Base-by-base conservation (phyloP, 2,113 vertebrate species). In the Odontesthes bonariensis region DNA sequence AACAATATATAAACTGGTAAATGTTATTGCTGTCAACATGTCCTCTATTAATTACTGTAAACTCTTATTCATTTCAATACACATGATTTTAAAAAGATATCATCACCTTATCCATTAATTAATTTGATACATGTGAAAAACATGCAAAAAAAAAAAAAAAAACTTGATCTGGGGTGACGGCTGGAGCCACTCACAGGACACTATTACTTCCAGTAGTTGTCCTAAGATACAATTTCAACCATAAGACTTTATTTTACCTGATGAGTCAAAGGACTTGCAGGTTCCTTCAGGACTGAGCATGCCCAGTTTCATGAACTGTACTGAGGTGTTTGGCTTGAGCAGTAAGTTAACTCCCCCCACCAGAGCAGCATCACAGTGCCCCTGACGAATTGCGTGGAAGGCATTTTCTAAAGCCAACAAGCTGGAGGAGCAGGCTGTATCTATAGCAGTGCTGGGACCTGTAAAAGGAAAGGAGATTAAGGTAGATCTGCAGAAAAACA, bases 221-320 rank as follows among this genome's bases (percentile, higher is more conserved):
- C 27, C 5, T 20, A 12, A 52, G 52, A 65, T 8, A 65, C 8
- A 22, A 8, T 35, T 33, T 38, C 5, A 38, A 47, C 44, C 20
- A 9, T 5, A 32, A 12, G 5, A n/a, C 3, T 12, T 19, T 32
- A 8, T 13, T 69, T 35, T 77, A 77, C 98, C 97, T 85, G 93
- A 93, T 40, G 57, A 80, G 59, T 99, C 98, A 19, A 99, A 99
- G 57, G 94, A 89, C 82, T 95, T 98, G 95, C 98, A 99, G 85
- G 94, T 77, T 16, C 98, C 98, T 3, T 95, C 94, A 0, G 93
- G 93, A 88, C 96, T 98, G 44, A 99, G 95, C 97, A 99, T 95
- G 60, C 98, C 97, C 77, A 99, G 90, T 58, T 96, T 98, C 97
- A 98, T 95, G 88, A 99, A 99, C 89, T 99, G 98, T 68, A 99